phyloP scores from a whole-genome alignment of 2,113 vertebrate species.

The Pseudorectes ferrugineus region DNA sequence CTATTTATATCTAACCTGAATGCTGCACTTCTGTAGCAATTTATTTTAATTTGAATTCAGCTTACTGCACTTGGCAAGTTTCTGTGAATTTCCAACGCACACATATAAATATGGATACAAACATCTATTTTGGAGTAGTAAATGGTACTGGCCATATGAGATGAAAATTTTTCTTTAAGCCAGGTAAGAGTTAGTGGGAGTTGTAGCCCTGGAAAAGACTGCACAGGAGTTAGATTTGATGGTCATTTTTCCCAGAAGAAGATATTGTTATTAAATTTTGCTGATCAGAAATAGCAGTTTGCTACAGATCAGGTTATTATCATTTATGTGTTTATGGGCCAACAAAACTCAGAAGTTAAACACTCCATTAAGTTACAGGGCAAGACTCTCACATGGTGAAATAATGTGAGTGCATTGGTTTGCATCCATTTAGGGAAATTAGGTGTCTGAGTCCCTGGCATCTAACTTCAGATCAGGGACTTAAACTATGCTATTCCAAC shows the following conservation, averaged over 20 bases:
- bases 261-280: neutral
- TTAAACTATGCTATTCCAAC: neutral
- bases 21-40: neutral
- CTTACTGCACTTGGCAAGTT: neutral
- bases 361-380: conserved; percentile 1
- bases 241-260: neutral
- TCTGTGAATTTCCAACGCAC: neutral
- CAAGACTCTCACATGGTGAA: neutral
- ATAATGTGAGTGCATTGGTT: neutral
- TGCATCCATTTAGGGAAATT: conserved; percentile 21
- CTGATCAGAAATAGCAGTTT: neutral
- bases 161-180: neutral
- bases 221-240: neutral
- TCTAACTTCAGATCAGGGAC: neutral
- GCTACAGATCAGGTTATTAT: neutral
- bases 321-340: neutral
- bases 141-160: neutral
- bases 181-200: neutral
- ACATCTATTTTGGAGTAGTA: neutral
- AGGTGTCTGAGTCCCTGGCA: neutral
- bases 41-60: neutral
- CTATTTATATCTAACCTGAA: conserved; percentile 40
- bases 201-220: neutral
- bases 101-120: neutral
- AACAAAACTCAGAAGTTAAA: neutral